A percentile compares a stretch with the other conserved stretches of the same genome.
Conservation (phyloP, 2,888 invertebrate species). For the Tubulanus polymorphus region DNA sequence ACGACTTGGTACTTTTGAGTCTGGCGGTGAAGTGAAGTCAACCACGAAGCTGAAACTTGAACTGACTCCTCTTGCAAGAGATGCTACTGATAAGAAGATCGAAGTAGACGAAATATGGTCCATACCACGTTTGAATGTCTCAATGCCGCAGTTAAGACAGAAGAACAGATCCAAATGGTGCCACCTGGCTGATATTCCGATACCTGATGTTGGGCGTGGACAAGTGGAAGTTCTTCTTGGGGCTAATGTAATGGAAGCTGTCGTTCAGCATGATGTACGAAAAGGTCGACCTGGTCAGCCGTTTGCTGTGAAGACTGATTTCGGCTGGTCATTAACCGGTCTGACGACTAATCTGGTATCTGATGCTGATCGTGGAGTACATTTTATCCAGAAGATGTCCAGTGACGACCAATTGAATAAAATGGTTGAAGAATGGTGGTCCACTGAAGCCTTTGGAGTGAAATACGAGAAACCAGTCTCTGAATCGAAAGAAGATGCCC, state of each 20-base stretch:
- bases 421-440: no score
- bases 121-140: background rate
- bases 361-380: constrained; percentile 18
- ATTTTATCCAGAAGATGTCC: no score
- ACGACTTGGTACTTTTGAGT: background rate
- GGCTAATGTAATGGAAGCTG: background rate
- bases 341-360: no score
- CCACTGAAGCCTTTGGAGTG: no score
- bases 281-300: background rate
- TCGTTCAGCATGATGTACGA: background rate
- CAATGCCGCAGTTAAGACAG: background rate
- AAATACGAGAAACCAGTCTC: no score
- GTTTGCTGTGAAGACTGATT: background rate
- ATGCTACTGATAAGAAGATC: background rate
- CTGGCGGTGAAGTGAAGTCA: background rate
- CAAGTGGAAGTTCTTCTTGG: background rate
- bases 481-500: no score
- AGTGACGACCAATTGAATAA: no score
- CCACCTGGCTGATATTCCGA: background rate
- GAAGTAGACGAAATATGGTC: background rate
- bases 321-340: background rate
- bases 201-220: background rate
- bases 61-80: background rate
- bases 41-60: background rate
- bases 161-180: background rate